Evolutionary conservation across 2,888 invertebrate species (phyloP).

Genomic region (Amiota minor): DNA sequence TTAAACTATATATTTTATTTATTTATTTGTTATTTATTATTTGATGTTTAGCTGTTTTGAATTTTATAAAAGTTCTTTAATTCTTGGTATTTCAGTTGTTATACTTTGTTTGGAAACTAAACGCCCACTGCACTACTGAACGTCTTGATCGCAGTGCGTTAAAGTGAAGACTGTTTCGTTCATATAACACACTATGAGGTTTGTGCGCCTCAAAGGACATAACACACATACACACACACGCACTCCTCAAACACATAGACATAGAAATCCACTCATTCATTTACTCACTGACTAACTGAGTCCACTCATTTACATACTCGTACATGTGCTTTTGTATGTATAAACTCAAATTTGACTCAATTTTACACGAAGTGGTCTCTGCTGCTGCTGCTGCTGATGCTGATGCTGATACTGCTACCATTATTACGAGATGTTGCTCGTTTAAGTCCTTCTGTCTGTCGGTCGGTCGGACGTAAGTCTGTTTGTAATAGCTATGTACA

Average conservation of each 20-base stretch:
- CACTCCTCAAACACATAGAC: neutral
- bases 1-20: neutral
- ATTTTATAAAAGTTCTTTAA: constrained; percentile 4
- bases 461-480: too few relatives aligned
- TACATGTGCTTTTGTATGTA: too few relatives aligned
- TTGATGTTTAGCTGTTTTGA: neutral
- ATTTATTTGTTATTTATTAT: constrained; percentile 5
- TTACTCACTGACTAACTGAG: neutral
- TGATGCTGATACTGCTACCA: neutral
- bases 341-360: neutral
- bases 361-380: constrained; percentile 15
- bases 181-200: constrained; percentile 13
- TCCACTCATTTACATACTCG: neutral
- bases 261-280: neutral
- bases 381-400: neutral
- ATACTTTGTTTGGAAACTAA: constrained; percentile 7
- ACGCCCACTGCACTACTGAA: constrained; percentile 13
- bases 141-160: constrained; percentile 27
- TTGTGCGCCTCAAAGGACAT: constrained; percentile 16
- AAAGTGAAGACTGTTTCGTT: constrained; percentile 13
- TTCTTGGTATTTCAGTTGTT: neutral
- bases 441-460: too few relatives aligned
- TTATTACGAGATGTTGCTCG: too few relatives aligned
- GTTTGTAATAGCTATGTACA: too few relatives aligned
- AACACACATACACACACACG: constrained; percentile 11